Evolutionary conservation across 2,113 vertebrate genomes (phyloP), one percentile per base, ranked within the genome.

Genomic region (Zosterops borbonicus): DNA sequence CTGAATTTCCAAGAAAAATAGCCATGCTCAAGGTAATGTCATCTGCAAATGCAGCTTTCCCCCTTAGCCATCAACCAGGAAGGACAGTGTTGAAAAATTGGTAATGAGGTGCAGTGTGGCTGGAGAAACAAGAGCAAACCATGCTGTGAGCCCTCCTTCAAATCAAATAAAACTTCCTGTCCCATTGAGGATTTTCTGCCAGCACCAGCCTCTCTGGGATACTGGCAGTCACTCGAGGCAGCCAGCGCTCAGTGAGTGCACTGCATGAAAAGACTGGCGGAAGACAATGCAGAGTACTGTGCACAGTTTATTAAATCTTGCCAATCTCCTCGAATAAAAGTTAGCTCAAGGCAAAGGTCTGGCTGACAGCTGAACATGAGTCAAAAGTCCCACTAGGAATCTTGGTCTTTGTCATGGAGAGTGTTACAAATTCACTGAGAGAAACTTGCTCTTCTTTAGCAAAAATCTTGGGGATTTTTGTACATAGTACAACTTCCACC

Each of bases 81-180:
- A 35, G 16, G 25, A 87, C 1, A 23, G 29, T n/a, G 64, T 18
- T 63, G 73, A 63, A 87, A 86, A 91, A 90, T n/a, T 12, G 8
- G 37, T 64, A 60, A 37, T 6, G 31, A 75, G 56, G 50, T 52
- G 75, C 31, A 46, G 12, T 5, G 28, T 67, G 87, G 27, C 50
- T 37, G 42, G 33, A 71, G 65, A 94, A 96, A 90, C 29, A 84
- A 68, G 49, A 85, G 49, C 52, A 79, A 87, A 76, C 11, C 84
- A 44, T 69, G 78, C 82, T 90, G 77, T 44, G 92, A 87, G 15
- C 49, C 37, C 68, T 84, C 41, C 62, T 93, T 62, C 35, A 76
- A 33, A 22, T 91, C 11, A 1, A 41, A 64, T 82, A 71, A 85
- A 83, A n/a, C 31, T 76, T 85, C 22, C 67, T 83, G 55, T 37